phyloP scores from a whole-genome alignment of 2,888 invertebrate genomes.

The Meganola albula region DNA sequence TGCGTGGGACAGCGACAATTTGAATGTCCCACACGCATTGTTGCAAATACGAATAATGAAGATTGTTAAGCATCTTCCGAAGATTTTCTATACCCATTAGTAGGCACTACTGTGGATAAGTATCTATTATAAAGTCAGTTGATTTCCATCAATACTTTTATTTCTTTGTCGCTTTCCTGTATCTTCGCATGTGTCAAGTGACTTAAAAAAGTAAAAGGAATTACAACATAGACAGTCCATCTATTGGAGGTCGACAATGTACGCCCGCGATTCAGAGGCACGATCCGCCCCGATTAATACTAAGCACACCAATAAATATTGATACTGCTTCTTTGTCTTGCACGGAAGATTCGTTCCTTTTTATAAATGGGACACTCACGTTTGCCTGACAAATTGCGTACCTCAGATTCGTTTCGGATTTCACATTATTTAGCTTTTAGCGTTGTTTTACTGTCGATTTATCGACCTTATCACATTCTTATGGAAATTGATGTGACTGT shows the following conservation, averaged over 20 bases:
- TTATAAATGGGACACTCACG: conserved; percentile 69
- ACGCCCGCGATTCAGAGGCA: conserved; percentile 51
- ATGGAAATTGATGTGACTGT: not conserved
- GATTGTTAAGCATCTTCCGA: no score
- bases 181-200: conserved; percentile 49
- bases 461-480: conserved; percentile 16
- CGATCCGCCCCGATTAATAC: conserved; percentile 72
- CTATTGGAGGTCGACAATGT: conserved; percentile 45
- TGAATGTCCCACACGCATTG: no score
- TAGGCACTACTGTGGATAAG: no score
- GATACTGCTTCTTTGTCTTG: conserved; percentile 73
- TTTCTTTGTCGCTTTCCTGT: no score
- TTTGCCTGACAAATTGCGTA: conserved; percentile 61
- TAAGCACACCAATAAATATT: conserved; percentile 76
- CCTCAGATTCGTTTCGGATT: conserved; percentile 34
- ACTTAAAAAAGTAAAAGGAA: conserved; percentile 58
- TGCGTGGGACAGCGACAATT: no score
- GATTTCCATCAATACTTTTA: no score
- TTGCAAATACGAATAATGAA: no score
- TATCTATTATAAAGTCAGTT: no score
- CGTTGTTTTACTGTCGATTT: conserved; percentile 24
- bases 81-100: no score
- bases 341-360: conserved; percentile 64
- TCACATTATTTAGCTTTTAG: conserved; percentile 24
- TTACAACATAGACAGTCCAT: conserved; percentile 65